Evolutionary conservation across 2,113 vertebrate genomes (phyloP).

Genomic region (Oncorhynchus masou): DNA sequence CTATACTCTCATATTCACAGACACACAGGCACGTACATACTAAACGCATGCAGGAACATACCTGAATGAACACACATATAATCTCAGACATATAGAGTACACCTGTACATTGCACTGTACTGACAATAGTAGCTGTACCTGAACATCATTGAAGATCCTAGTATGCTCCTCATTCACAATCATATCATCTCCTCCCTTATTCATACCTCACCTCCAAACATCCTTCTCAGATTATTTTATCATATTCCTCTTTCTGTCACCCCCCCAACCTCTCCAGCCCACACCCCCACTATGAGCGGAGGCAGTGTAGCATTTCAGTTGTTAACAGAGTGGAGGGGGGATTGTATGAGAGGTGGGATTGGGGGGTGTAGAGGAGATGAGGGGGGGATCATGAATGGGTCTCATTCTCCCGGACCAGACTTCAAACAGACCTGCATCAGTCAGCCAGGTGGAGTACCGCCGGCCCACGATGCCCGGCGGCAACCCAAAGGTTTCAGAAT

Average conservation of each 20-base stretch:
- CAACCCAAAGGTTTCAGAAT: slow-evolving; percentile 55
- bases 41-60: background rate
- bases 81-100: slow-evolving; percentile 18
- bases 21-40: background rate
- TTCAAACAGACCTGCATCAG: slow-evolving; percentile 65
- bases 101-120: background rate
- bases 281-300: slow-evolving; percentile 39
- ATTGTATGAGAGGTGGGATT: too few species aligned
- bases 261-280: slow-evolving; percentile 3
- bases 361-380: slow-evolving; percentile 26
- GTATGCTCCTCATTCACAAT: background rate
- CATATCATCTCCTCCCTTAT: too few species aligned
- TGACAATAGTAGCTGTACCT: background rate
- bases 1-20: slow-evolving; percentile 26
- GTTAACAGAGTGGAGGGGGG: slow-evolving; percentile 56
- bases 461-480: slow-evolving; percentile 48
- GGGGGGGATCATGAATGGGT: slow-evolving; percentile 60
- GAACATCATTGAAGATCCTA: background rate
- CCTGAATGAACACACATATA: slow-evolving; percentile 23
- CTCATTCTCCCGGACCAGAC: slow-evolving; percentile 65
- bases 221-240: background rate
- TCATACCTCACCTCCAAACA: background rate
- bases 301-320: slow-evolving; percentile 67
- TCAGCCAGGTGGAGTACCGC: slow-evolving; percentile 62
- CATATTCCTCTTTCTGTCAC: slow-evolving; percentile 24